These are phyloP conservation scores for Mythimna lalbum DNA, from an alignment of 2,888 invertebrate species.

Conservation along the genomic window DNA sequence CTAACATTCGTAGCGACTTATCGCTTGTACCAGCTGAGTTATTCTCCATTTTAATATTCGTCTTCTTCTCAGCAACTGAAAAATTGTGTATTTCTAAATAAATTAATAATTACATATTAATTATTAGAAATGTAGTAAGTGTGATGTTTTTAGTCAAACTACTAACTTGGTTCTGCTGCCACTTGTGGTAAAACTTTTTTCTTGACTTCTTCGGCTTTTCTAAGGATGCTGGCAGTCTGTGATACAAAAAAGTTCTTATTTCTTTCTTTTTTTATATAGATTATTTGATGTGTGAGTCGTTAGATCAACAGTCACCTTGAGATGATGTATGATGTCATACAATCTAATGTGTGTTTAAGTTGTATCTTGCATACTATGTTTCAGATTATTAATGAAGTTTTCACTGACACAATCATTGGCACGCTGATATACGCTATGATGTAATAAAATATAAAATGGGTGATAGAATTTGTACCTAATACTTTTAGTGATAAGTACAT, in stretches of 20 bases:
- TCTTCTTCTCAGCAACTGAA: constrained; percentile 72
- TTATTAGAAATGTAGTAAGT: too few species aligned
- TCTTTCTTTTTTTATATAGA: neutral
- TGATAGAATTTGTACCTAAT: neutral
- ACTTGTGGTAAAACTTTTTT: constrained; percentile 67
- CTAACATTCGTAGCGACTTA: constrained; percentile 87
- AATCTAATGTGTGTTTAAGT: constrained; percentile 8
- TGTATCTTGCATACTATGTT: constrained; percentile 6
- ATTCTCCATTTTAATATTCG: constrained; percentile 71
- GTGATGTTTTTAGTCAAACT: constrained; percentile 2
- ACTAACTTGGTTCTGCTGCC: constrained; percentile 52
- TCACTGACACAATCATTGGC: neutral
- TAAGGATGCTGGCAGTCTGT: constrained; percentile 74
- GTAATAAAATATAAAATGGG: neutral
- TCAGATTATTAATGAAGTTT: neutral
- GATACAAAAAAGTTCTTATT: constrained; percentile 33
- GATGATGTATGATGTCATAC: neutral
- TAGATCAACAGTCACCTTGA: neutral
- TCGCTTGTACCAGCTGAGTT: constrained; percentile 79
- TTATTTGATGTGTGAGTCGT: neutral
- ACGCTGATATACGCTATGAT: neutral
- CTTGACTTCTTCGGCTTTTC: constrained; percentile 81
- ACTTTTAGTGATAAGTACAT: neutral
- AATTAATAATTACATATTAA: too few species aligned
- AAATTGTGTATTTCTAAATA: constrained; percentile 16